phyloP scores from a whole-genome alignment of 2,113 vertebrate genomes.

The Nycticebus coucang region DNA sequence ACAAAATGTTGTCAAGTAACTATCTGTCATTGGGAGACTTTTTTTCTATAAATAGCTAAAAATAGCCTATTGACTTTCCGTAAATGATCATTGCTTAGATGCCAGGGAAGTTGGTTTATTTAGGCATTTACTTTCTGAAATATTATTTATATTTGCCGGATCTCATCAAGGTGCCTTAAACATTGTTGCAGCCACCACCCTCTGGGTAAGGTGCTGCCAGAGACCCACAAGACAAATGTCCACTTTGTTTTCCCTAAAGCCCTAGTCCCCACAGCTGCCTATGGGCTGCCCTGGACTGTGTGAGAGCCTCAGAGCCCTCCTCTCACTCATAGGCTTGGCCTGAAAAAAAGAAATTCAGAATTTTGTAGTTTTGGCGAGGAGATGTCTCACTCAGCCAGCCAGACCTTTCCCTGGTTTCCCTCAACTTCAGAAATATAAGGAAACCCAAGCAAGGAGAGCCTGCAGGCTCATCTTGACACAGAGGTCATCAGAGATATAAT shows the following conservation, averaged over 20 bases:
- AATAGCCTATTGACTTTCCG: neutral
- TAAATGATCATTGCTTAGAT: slow-evolving; percentile 31
- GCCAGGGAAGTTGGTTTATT: neutral
- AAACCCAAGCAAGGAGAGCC: neutral
- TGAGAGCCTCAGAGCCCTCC: neutral
- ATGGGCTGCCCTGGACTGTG: neutral
- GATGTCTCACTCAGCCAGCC: neutral
- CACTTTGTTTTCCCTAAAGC: slow-evolving; percentile 15
- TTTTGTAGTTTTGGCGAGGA: neutral
- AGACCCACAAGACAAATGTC: neutral
- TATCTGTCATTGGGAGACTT: neutral
- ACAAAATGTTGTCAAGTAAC: slow-evolving; percentile 18
- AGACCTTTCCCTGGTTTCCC: neutral
- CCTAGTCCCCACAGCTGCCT: neutral
- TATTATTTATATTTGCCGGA: neutral
- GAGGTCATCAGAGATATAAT: neutral
- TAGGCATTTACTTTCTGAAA: neutral
- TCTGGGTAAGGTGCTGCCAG: neutral
- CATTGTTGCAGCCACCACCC: neutral
- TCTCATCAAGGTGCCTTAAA: neutral
- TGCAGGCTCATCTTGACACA: neutral
- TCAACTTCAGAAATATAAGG: neutral
- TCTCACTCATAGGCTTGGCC: neutral
- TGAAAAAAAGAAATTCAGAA: neutral
- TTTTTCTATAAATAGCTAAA: slow-evolving; percentile 16